Evolutionary conservation across 1,140 invertebrate genomes (phyloP), one percentile per base, ranked within the genome.

Genomic region (Reticulitermes speratus): DNA sequence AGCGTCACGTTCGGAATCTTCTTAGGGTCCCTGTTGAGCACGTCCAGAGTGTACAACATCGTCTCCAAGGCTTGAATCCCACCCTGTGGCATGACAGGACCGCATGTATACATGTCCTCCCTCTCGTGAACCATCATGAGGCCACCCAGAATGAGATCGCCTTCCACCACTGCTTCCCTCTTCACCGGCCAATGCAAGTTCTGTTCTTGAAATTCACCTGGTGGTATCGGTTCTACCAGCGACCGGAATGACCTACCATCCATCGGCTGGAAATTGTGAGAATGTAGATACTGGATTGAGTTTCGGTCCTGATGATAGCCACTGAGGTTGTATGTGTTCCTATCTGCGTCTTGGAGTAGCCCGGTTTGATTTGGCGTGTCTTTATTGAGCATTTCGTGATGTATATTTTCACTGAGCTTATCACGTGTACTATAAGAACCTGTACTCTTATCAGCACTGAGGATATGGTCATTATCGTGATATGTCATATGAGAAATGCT

Each of bases 121-220:
- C 97, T 92, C 88, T 97, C 97, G 91, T 99, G 98, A 0, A 98
- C 96, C 97, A 98, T 98, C 96, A 98, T 98, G 11, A 98, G 91
- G 0, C 97, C 97, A 9, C 98, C 98, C 0, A 99, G 91, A 0
- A 96, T 93, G 0, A 97, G 90, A 88, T 98, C 95, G 0, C 97
- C 97, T 89, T 97, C 96, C 6, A 98, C 95, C 1, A 96, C 94
- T 0, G 97, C 96, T 88, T 97, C 96, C 84, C 95, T 94, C 88
- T 98, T 98, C 7, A 97, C 94, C 0, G 97, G 97, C 97, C 97
- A 98, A 23, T 23, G 83, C 12, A 32, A 3, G 5, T 45, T 75
- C 9, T 11, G 32, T 0, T 69, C 14, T 21, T 81, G 11, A 32
- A 11, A 7, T 55, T 38, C 65, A 16, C 14, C n/a, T 0, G 30